Percentiles rank a stretch among this genome's conserved stretches.
Conservation (phyloP, 2,888 invertebrate genomes). For the Clitarchus hookeri region DNA sequence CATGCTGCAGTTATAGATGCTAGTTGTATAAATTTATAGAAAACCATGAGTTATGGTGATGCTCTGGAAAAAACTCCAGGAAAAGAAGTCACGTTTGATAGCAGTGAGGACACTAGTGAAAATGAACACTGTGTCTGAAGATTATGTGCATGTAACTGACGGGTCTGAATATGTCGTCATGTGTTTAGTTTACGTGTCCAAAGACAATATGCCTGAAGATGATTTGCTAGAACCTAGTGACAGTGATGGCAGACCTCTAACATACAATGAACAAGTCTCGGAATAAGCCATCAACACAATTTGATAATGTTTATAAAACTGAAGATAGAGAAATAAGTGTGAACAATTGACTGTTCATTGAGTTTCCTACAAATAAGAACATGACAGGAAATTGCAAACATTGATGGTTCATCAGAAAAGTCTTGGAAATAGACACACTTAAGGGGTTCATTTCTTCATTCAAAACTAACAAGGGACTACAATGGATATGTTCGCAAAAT, state of each 20-base stretch:
- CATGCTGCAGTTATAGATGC: not conserved
- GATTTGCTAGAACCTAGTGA: not conserved
- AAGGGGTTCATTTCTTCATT: not conserved
- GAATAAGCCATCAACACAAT: not conserved
- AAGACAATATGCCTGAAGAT: not conserved
- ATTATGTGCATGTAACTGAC: not conserved
- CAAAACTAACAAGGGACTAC: not conserved
- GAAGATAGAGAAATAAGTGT: not conserved
- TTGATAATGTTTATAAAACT: not conserved
- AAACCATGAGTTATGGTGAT: not conserved
- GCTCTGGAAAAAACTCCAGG: not conserved
- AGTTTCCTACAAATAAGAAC: not conserved
- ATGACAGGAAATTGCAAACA: not conserved
- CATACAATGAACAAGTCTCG: not conserved
- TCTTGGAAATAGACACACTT: not conserved
- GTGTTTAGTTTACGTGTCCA: not conserved
- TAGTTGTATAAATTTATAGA: not conserved
- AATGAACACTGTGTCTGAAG: not conserved
- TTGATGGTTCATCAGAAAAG: not conserved
- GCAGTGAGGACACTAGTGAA: conserved; percentile 5
- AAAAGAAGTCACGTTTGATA: not conserved
- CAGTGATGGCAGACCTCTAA: not conserved
- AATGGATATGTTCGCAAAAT: not conserved
- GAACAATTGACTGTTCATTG: not conserved
- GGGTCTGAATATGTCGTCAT: not conserved